Conservation (phyloP, 2,888 invertebrate genomes). For the Cacoxenus indagator region DNA sequence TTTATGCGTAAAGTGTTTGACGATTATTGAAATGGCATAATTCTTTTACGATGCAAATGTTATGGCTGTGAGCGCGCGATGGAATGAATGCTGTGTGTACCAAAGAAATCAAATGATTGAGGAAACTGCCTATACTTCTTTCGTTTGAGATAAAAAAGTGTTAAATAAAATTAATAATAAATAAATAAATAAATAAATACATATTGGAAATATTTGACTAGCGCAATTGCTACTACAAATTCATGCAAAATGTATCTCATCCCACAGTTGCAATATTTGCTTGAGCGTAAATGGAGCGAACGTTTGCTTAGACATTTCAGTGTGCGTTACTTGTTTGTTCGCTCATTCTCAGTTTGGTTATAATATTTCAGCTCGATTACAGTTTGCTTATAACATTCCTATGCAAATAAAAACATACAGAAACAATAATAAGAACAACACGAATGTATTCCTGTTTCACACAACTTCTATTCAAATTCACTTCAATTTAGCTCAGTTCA, state of each 20-base stretch:
- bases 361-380: conserved; percentile 16
- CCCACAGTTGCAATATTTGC: neutral
- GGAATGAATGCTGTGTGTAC: neutral
- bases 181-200: too few species aligned
- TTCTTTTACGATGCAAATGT: neutral
- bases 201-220: too few species aligned
- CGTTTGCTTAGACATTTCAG: neutral
- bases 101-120: too few species aligned
- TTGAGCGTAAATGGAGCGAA: neutral
- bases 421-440: neutral
- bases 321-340: neutral
- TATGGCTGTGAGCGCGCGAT: neutral
- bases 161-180: too few species aligned
- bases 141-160: too few species aligned
- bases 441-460: neutral
- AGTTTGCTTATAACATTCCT: conserved; percentile 45
- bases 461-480: neutral
- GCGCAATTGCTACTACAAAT: neutral
- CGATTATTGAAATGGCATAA: neutral
- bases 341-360: neutral
- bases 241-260: neutral
- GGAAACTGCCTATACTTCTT: too few species aligned
- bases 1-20: neutral
- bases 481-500: too few species aligned
- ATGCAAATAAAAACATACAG: conserved; percentile 46